Evolutionary conservation across 2,888 invertebrate genomes (phyloP).

Genomic region (Eilema caniola): DNA sequence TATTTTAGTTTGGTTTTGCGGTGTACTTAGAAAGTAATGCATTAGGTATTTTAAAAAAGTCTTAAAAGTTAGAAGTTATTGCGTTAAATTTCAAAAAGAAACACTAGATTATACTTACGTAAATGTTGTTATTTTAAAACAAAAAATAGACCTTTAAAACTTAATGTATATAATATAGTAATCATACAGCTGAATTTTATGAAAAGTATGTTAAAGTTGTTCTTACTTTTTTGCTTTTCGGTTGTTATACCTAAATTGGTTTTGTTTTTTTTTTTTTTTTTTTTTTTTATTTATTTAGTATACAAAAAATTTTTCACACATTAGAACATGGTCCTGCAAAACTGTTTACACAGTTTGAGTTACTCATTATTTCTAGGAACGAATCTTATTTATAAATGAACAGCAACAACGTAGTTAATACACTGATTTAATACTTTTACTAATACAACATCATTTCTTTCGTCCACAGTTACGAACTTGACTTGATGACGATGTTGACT

Average conservation of each 20-base stretch:
- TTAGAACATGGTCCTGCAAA: too few species aligned
- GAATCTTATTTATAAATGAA: slow-evolving; percentile 7
- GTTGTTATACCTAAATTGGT: slow-evolving; percentile 5
- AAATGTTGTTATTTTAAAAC: slow-evolving; percentile 3
- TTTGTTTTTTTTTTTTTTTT: too few species aligned
- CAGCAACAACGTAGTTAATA: slow-evolving; percentile 3
- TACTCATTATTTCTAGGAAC: slow-evolving; percentile 5
- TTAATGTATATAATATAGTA: slow-evolving; percentile 7
- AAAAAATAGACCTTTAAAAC: slow-evolving; percentile 5
- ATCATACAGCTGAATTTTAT: slow-evolving; percentile 1
- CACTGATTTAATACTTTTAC: slow-evolving; percentile 4
- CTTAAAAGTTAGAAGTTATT: slow-evolving; percentile 7
- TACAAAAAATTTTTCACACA: too few species aligned
- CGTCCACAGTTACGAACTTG: slow-evolving; percentile 6
- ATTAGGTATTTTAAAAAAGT: background rate
- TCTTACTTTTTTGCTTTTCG: slow-evolving; percentile 5
- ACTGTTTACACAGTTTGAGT: too few species aligned
- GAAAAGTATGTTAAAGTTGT: slow-evolving; percentile 2
- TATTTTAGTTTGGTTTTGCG: background rate
- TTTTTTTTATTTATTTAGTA: too few species aligned
- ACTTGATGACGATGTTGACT: slow-evolving; percentile 3
- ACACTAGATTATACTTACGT: slow-evolving; percentile 2
- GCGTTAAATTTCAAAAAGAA: slow-evolving; percentile 1
- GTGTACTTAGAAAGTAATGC: too few species aligned
- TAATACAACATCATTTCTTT: slow-evolving; percentile 6